A percentile compares a stretch with the other conserved stretches of the same genome.
Conservation (phyloP, 2,113 vertebrate genomes). For the Paramisgurnus dabryanus region DNA sequence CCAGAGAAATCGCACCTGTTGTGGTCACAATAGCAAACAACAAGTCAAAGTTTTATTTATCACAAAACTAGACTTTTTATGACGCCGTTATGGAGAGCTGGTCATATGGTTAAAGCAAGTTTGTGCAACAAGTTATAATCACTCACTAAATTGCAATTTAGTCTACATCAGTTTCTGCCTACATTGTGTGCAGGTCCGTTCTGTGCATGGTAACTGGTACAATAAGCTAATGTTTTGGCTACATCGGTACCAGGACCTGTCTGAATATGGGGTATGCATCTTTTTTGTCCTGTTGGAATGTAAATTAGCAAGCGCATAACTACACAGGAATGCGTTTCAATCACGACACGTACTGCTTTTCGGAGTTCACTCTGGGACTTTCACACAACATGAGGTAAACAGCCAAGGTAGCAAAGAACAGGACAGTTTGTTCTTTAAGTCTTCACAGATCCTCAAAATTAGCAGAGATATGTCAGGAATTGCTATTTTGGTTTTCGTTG, state of each 20-base stretch:
- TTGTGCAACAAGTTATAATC: background rate
- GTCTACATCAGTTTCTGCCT: background rate
- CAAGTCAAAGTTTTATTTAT: too few relatives aligned
- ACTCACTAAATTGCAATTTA: background rate
- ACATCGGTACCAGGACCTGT: background rate
- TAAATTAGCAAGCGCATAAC: slow-evolving; percentile 53
- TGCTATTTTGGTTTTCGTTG: slow-evolving; percentile 37
- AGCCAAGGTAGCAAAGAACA: slow-evolving; percentile 40
- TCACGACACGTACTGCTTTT: slow-evolving; percentile 36
- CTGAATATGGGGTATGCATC: slow-evolving; percentile 41
- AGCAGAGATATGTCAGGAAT: slow-evolving; percentile 31
- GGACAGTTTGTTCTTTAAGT: slow-evolving; percentile 34
- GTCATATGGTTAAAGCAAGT: background rate
- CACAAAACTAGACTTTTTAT: too few relatives aligned
- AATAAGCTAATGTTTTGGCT: slow-evolving; percentile 39
- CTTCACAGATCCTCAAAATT: slow-evolving; percentile 1
- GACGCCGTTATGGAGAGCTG: too few relatives aligned
- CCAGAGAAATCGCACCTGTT: background rate
- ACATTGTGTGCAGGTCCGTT: background rate
- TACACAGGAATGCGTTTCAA: slow-evolving; percentile 50
- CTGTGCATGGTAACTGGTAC: slow-evolving; percentile 10
- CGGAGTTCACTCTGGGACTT: slow-evolving; percentile 20
- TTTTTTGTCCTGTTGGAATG: slow-evolving; percentile 53
- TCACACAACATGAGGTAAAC: slow-evolving; percentile 42
- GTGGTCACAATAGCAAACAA: too few relatives aligned